Conservation (phyloP, 1,140 invertebrate species). For the Pygmarrhopalites habei region DNA sequence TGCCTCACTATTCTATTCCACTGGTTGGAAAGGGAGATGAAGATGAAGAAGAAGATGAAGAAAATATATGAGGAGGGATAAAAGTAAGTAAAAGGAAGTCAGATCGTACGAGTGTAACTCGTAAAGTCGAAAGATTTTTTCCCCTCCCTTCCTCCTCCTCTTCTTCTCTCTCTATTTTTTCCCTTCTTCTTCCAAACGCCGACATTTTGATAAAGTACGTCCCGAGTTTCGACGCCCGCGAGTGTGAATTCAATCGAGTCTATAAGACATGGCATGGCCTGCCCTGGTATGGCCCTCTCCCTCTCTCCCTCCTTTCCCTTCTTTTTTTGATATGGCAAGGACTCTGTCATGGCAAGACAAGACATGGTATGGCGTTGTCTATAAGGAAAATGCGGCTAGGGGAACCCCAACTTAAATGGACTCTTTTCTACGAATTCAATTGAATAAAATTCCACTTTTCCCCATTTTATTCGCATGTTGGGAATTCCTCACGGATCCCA, state of each 20-base stretch:
- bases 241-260: conserved; percentile 9
- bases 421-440: conserved; percentile 26
- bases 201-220: conserved; percentile 17
- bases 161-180: not conserved
- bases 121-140: conserved; percentile 1
- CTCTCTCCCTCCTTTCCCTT: not conserved
- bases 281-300: no score
- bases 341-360: no score
- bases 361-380: no score
- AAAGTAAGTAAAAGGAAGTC: not conserved
- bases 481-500: conserved; percentile 29
- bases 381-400: conserved; percentile 14
- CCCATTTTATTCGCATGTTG: conserved; percentile 36
- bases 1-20: no score
- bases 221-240: not conserved
- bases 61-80: conserved; percentile 1
- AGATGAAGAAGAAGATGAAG: not conserved
- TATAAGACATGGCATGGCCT: conserved; percentile 1
- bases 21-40: no score
- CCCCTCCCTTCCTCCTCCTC: not conserved
- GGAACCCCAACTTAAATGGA: conserved; percentile 23
- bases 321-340: not conserved
- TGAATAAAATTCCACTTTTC: conserved; percentile 36
- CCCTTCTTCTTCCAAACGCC: not conserved
- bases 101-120: not conserved